Evolutionary conservation across 2,113 vertebrate genomes (phyloP).

Genomic region (Tyto alba): DNA sequence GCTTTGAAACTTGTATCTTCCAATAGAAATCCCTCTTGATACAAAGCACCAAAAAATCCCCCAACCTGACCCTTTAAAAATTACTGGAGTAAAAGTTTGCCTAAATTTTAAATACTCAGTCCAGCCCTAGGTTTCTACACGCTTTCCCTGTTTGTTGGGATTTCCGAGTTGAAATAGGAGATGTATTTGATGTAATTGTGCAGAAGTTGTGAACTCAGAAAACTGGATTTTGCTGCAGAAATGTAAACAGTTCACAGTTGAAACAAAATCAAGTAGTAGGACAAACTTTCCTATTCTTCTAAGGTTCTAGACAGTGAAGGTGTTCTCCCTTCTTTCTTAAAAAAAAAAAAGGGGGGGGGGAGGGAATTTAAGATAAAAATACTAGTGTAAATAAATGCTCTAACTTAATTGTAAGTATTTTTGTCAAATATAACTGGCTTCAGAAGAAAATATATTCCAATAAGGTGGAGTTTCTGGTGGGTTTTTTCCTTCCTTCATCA

Average conservation of each 20-base stretch:
- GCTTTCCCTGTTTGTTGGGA: neutral
- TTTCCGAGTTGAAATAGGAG: neutral
- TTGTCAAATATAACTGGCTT: neutral
- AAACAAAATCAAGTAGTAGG: neutral
- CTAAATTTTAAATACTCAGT: neutral
- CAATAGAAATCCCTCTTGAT: neutral
- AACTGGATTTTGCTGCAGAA: neutral
- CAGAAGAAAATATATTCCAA: neutral
- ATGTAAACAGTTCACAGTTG: neutral
- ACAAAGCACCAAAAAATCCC: neutral
- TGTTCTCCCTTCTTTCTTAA: neutral
- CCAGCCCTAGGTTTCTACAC: neutral
- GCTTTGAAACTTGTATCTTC: neutral
- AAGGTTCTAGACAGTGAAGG: neutral
- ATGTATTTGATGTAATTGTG: neutral
- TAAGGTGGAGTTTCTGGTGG: neutral
- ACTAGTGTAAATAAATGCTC: neutral
- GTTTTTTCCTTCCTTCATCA: neutral
- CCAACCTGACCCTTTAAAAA: neutral
- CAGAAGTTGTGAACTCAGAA: neutral
- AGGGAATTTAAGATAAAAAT: neutral
- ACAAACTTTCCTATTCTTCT: neutral
- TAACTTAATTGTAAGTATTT: neutral
- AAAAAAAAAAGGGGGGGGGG: too few relatives aligned
- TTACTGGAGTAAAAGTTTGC: neutral